These are phyloP conservation scores for Apotomis betuletana DNA, from an alignment of 2,888 invertebrate species.

Conservation along the genomic window DNA sequence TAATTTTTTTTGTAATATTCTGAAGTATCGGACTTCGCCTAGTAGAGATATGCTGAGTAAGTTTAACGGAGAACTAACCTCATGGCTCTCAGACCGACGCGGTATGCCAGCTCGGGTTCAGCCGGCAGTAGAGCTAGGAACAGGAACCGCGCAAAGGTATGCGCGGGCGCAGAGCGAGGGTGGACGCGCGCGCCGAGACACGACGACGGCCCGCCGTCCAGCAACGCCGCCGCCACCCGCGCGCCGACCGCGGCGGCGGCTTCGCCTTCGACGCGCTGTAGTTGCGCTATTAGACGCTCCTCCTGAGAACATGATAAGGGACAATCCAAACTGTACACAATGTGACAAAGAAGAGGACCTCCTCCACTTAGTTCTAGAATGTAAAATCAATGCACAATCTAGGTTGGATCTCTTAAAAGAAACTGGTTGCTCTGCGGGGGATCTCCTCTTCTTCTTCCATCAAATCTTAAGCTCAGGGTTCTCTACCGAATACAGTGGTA, in stretches of 20 bases:
- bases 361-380: too few species aligned
- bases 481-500: too few species aligned
- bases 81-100: constrained; percentile 91
- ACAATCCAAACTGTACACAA: too few species aligned
- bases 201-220: constrained; percentile 90
- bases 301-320: constrained; percentile 78
- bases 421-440: too few species aligned
- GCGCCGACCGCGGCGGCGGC: constrained; percentile 87
- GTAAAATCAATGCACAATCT: too few species aligned
- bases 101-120: constrained; percentile 91
- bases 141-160: constrained; percentile 91
- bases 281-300: constrained; percentile 88
- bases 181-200: constrained; percentile 89
- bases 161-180: constrained; percentile 92
- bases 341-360: too few species aligned
- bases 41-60: too few species aligned
- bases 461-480: too few species aligned
- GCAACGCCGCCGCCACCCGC: constrained; percentile 86
- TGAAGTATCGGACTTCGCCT: too few species aligned
- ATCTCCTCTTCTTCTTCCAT: too few species aligned
- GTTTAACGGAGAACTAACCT: constrained; percentile 52
- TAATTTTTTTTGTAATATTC: too few species aligned
- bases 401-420: too few species aligned
- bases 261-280: constrained; percentile 91
- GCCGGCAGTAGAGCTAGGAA: constrained; percentile 89